These are phyloP conservation scores for Rutilus rutilus DNA, from an alignment of 2,113 vertebrate species.

Conservation along the genomic window DNA sequence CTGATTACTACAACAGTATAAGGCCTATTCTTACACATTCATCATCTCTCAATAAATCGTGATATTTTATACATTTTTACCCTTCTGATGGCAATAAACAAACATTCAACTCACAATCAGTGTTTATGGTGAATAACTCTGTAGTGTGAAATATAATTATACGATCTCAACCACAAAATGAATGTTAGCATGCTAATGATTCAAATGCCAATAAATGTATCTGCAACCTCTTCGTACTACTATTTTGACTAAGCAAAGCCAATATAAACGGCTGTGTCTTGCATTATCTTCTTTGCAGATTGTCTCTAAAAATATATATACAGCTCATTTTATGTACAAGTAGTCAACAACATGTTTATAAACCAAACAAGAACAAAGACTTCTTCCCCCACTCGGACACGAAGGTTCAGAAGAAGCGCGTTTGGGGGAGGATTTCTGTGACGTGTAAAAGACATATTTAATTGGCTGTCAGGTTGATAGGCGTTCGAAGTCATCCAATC, in stretches of 20 bases:
- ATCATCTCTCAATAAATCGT: background rate
- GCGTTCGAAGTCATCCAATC: constrained; percentile 61
- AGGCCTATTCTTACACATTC: background rate
- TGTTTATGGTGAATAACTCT: background rate
- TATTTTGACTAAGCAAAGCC: background rate
- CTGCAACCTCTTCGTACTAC: background rate
- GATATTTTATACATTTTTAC: background rate
- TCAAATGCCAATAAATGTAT: background rate
- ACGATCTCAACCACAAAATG: background rate
- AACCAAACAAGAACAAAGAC: constrained; percentile 15
- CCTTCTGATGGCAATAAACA: background rate
- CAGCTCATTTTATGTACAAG: background rate
- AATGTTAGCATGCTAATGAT: background rate
- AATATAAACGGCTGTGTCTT: background rate
- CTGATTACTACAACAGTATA: background rate
- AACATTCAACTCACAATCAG: background rate
- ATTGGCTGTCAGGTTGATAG: constrained; percentile 64
- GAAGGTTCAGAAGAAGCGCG: constrained; percentile 42
- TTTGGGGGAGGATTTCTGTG: constrained; percentile 33
- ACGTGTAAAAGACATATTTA: constrained; percentile 40
- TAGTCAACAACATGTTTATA: background rate
- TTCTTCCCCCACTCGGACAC: constrained; percentile 1
- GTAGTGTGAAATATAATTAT: no score
- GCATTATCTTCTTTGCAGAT: background rate
- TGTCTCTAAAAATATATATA: background rate